phyloP scores from a whole-genome alignment of 2,888 invertebrate genomes.

The Phyllotreta striolata region DNA sequence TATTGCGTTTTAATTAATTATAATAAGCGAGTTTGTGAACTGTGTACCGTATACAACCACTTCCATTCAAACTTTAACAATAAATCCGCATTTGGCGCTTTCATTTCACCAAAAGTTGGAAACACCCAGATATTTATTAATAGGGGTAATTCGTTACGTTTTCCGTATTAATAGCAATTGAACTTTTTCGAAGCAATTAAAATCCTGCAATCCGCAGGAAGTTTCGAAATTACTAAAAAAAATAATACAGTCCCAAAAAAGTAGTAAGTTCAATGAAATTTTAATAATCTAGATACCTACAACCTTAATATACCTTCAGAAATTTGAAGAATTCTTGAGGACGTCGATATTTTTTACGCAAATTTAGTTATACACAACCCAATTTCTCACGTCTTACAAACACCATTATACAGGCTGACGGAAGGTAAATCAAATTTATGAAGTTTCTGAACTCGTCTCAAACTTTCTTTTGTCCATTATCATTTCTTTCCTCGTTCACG shows the following conservation, averaged over 20 bases:
- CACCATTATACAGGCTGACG: conserved; percentile 17
- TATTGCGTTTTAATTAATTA: conserved; percentile 21
- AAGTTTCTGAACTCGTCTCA: conserved; percentile 33
- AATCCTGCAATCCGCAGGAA: neutral
- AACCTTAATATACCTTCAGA: neutral
- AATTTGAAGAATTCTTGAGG: neutral
- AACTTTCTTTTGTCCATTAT: conserved; percentile 39
- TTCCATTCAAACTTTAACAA: conserved; percentile 30
- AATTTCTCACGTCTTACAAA: conserved; percentile 27
- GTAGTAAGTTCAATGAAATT: too few relatives aligned
- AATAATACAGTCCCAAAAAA: too few relatives aligned
- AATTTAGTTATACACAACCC: conserved; percentile 14
- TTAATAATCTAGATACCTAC: too few relatives aligned
- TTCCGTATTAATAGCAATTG: conserved; percentile 17
- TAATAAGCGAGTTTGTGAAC: conserved; percentile 19
- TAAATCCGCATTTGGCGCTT: conserved; percentile 30
- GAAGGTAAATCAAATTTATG: conserved; percentile 40
- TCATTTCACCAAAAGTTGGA: conserved; percentile 21
- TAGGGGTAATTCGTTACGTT: conserved; percentile 12
- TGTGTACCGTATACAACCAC: neutral
- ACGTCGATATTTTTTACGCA: conserved; percentile 2
- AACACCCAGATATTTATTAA: conserved; percentile 16
- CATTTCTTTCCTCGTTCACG: conserved; percentile 25
- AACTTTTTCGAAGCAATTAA: conserved; percentile 18
- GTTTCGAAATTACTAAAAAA: too few relatives aligned